Percentiles rank a stretch among this genome's conserved stretches.
These are phyloP conservation scores for Cantharis rustica DNA, from an alignment of 2,888 invertebrate genomes.

Conservation along the genomic window DNA sequence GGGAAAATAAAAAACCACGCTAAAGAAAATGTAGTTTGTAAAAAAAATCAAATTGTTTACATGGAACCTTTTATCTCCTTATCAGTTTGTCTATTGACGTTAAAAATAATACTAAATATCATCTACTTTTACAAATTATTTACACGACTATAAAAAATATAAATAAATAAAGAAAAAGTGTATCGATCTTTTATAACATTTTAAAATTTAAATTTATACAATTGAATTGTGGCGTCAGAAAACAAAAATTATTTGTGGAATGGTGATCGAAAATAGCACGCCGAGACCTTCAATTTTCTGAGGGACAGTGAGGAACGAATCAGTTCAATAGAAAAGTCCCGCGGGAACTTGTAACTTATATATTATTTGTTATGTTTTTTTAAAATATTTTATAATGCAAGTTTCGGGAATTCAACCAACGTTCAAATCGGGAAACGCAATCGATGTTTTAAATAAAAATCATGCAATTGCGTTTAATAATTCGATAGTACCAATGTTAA, in stretches of 20 bases:
- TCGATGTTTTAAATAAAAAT: slow-evolving; percentile 5
- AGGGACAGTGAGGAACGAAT: slow-evolving; percentile 28
- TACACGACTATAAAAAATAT: background rate
- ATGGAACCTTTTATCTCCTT: background rate
- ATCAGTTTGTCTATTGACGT: background rate
- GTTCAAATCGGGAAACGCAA: slow-evolving; percentile 16
- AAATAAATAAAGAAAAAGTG: background rate
- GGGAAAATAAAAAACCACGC: slow-evolving; percentile 20
- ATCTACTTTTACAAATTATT: background rate
- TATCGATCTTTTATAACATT: background rate
- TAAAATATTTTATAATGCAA: slow-evolving; percentile 8
- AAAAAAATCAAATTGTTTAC: background rate
- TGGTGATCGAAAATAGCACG: slow-evolving; percentile 36
- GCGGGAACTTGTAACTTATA: slow-evolving; percentile 8
- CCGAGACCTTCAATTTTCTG: slow-evolving; percentile 36
- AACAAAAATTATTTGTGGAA: slow-evolving; percentile 36
- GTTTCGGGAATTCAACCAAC: slow-evolving; percentile 27
- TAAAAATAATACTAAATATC: background rate
- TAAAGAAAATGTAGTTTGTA: background rate
- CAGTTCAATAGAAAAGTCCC: slow-evolving; percentile 29
- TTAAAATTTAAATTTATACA: slow-evolving; percentile 3
- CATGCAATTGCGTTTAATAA: background rate
- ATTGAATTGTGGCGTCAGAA: slow-evolving; percentile 16
- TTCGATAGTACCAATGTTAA: slow-evolving; percentile 19
- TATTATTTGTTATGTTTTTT: background rate